Base-by-base conservation (phyloP, 1,140 invertebrate species). In the Drosophila ogumai region DNA sequence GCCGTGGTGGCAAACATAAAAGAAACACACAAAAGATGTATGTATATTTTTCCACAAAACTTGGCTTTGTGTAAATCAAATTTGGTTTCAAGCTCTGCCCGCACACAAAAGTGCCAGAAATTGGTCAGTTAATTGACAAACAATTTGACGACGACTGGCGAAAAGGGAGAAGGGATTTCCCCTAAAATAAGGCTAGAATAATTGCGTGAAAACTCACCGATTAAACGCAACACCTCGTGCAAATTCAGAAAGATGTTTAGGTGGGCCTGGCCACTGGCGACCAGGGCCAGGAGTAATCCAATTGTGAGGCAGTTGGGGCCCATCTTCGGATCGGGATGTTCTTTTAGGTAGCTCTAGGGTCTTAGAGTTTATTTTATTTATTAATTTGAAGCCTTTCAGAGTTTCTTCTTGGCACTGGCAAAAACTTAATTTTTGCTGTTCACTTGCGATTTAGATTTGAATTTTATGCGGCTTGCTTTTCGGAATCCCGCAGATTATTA, bases 201-300 rank as follows among this genome's bases (percentile, higher is more conserved):
- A 19, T 38, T 34, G 6, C 8, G 17, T 25, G 40, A 56, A 31
- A 75, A 92, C 92, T 93, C 67, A 93, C 93, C 93, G 69, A 93
- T 88, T 81, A 93, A 73, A 69, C 92, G 79, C 72, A 91, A 81
- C 58, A 93, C 92, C 85, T 93, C 93, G 79, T 93, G 92, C 66
- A 92, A 65, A 73, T 93, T 93, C 28, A 93, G 80, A 68, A 92
- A 93, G 57, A 93, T 82, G 73, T 93, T 93, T 38, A 93, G 76
- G 66, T 93, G 91, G 6, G 82, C 71, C 52, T 90, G 84, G 47
- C 79, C 77, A 50, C 74, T 55, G 66, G 71, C 73, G 25, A 81
- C 60, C 50, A 91, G 81, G 19, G 76, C 64, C 59, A 90, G 56
- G 52, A 91, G 74, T 92, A 92, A 91, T 91, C 91, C 91, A 81